A percentile compares a stretch with the other conserved stretches of the same genome.
These are phyloP conservation scores for Jacana jacana DNA, from an alignment of 2,113 vertebrate species.

Conservation along the genomic window DNA sequence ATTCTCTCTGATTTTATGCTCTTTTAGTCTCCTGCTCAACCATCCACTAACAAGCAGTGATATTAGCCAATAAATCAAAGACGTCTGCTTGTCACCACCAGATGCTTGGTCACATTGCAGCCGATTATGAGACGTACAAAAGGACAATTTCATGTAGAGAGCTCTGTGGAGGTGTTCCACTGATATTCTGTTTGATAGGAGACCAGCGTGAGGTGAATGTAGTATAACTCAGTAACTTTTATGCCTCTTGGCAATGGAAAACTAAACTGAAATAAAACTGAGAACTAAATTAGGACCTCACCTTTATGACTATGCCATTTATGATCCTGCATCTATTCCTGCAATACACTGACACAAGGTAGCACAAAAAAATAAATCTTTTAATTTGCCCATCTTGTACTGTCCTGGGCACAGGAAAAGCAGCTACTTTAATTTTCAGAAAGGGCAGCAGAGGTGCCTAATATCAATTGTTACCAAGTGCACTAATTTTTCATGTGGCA, in stretches of 20 bases:
- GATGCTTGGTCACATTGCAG: slow-evolving; percentile 88
- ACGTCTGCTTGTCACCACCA: slow-evolving; percentile 85
- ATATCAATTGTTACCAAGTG: neutral
- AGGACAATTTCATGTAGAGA: slow-evolving; percentile 79
- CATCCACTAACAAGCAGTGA: slow-evolving; percentile 88
- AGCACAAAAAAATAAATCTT: slow-evolving; percentile 46
- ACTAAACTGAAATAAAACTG: slow-evolving; percentile 68
- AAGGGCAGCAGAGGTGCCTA: slow-evolving; percentile 3
- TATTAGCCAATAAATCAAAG: slow-evolving; percentile 94
- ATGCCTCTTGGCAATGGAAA: slow-evolving; percentile 62
- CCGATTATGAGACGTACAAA: slow-evolving; percentile 82
- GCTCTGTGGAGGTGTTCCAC: slow-evolving; percentile 70
- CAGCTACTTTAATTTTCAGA: slow-evolving; percentile 11
- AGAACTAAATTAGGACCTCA: slow-evolving; percentile 69
- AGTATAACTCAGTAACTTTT: slow-evolving; percentile 72
- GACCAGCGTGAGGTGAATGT: slow-evolving; percentile 70
- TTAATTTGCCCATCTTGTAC: neutral
- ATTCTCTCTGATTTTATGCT: slow-evolving; percentile 87
- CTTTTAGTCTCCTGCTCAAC: slow-evolving; percentile 84
- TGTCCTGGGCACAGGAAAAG: neutral
- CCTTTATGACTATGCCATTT: slow-evolving; percentile 48
- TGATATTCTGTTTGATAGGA: slow-evolving; percentile 83
- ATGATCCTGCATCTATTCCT: slow-evolving; percentile 17
- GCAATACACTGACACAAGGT: neutral
- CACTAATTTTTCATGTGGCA: slow-evolving; percentile 15